Base-by-base conservation (phyloP, 2,888 invertebrate genomes). In the Diarsia dahlii region DNA sequence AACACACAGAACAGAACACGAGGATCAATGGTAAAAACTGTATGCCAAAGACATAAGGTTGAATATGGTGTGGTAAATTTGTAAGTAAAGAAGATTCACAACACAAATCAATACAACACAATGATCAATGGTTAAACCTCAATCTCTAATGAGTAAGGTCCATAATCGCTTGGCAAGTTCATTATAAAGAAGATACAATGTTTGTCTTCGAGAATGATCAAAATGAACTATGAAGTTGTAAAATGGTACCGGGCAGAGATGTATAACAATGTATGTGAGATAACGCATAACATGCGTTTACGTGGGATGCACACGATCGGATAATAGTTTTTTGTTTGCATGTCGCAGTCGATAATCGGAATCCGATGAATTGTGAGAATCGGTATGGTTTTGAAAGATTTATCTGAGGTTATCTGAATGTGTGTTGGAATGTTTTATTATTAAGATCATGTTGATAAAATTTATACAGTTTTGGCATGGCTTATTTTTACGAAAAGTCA, bases 201-300 rank as follows among this genome's bases (percentile, higher is more conserved):
- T 69, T 84, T 72, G 85, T 85, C 66, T 76, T 78, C 39, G 74
- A 63, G 64, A 69, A 80, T 76, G 78, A 87, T 88, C 75, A 70
- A 82, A 86, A 84, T 88, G 88, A 88, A 82, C 78, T 88, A 88
- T 88, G 86, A 88, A 88, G 88, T 88, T 87, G 87, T 88, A 87
- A 88, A 82, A 82, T 81, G 84, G 74, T 81, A 87, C 72, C 54
- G 73, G 74, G 64, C 63, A 78, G 87, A 88, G 88, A 88, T 88
- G 86, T 86, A 76, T 80, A 86, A 87, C 87, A 87, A 87, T 87
- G 80, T 93, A 91, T 91, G 88, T 89, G 79, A 93, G 95, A 95
- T 95, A 95, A 92, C 89, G 84, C 85, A 89, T 89, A 91, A 93
- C 93, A 94, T 87, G 91, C 91, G 88, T 94, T 93, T 92, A 94